Evolutionary conservation across 92 coral and sea anemone genomes (phyloP), one percentile per base, ranked within the genome.

Genomic region (Hydrozoanthus gracilis): DNA sequence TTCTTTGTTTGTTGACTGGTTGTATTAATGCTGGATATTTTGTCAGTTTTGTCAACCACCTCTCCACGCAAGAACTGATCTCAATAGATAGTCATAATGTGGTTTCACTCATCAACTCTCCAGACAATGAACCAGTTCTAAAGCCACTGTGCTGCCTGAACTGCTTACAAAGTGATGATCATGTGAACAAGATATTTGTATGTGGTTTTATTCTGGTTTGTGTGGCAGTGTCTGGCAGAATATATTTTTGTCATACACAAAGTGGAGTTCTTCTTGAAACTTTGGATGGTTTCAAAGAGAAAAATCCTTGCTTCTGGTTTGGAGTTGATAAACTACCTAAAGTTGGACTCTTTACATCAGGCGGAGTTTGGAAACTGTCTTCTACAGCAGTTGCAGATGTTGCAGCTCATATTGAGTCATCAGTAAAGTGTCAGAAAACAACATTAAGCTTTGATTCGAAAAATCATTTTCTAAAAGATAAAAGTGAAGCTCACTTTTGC

Each of bases 311-410:
- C 46, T 50, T 91, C 20, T 95, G 95, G 94, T 52, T 35, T 39
- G 77, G 87, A 48, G 44, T 52, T 88, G 89, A 92, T 70, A 56
- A 70, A 60, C 85, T 87, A 6, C 92, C 90, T 65, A 71, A 86
- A 4, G 71, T 85, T 73, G 98, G 98, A 44, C 89, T 96, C 54
- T 96, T 94, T 94, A 88, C 93, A 8, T 45, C 88, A 46, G 86
- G 68, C 45, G 93, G 97, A 27, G 84, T 96, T 44, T 96, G 98
- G 97, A 94, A 93, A 74, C 85, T 96, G 73, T 78, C 88, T 51
- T 92, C 96, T 1, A 89, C 78, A 14, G 70, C 95, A 20, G 82
- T 93, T 35, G 86, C 86, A 51, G 98, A 93, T 71, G 73, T 90
- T 74, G 94, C 98, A 9, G 91, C 87, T 69, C 78, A 66, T 44